These are phyloP conservation scores for Micropoecilia bifurca DNA, from an alignment of 2,797 vertebrate genomes.

Conservation along the genomic window DNA sequence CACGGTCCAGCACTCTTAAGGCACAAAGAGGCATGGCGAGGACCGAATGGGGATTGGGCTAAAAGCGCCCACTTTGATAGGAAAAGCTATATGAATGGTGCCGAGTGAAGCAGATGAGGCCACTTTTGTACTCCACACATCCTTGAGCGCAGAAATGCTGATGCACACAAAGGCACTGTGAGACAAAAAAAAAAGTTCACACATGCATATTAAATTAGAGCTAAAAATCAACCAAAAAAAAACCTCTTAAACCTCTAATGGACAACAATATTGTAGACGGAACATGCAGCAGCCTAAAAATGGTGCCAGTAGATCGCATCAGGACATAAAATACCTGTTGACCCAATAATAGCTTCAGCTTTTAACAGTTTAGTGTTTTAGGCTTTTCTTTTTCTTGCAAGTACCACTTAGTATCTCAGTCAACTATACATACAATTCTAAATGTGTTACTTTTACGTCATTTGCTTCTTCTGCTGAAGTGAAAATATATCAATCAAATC, in stretches of 20 bases:
- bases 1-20: conserved; percentile 51
- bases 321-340: background rate
- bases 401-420: background rate
- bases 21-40: conserved; percentile 51
- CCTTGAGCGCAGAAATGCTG: conserved; percentile 7
- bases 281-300: conserved; percentile 3
- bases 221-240: conserved; percentile 31
- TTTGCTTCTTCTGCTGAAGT: background rate
- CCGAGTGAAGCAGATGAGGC: conserved; percentile 36
- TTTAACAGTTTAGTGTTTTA: background rate
- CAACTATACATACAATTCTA: background rate
- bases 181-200: conserved; percentile 9
- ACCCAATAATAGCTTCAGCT: background rate
- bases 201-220: background rate
- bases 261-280: conserved; percentile 5
- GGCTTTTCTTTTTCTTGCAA: background rate
- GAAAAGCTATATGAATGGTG: conserved; percentile 39
- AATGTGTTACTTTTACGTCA: background rate
- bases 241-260: conserved; percentile 29
- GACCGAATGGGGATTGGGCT: conserved; percentile 37
- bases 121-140: conserved; percentile 25
- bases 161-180: conserved; percentile 17
- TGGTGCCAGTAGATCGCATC: background rate
- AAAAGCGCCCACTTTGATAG: conserved; percentile 59
- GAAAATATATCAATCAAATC: background rate